Percentiles rank a stretch among this genome's conserved stretches.
Conservation (phyloP, 2,888 invertebrate genomes). For the Pomacea canaliculata region DNA sequence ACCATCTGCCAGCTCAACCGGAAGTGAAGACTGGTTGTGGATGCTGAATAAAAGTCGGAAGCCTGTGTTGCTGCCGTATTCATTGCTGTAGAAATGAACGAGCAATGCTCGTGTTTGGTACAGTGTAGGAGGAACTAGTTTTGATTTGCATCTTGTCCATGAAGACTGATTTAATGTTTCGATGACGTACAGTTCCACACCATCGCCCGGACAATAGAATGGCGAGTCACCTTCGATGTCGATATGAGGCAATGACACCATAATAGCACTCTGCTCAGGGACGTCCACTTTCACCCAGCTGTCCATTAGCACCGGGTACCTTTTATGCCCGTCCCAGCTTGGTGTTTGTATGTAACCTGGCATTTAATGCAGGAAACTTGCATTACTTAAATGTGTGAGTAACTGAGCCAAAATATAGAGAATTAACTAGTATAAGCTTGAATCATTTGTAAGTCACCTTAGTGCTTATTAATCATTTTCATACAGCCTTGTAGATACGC, state of each 20-base stretch:
- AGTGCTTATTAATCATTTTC: no score
- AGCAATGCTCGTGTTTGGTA: neutral
- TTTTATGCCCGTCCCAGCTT: neutral
- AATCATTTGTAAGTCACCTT: no score
- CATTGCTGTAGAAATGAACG: neutral
- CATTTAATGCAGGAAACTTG: neutral
- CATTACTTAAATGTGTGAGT: no score
- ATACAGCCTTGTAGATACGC: no score
- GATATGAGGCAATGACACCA: neutral
- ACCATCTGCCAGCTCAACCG: neutral
- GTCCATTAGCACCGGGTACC: neutral
- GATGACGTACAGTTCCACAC: no score
- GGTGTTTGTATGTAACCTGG: neutral
- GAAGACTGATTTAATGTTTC: neutral
- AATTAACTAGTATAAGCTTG: no score
- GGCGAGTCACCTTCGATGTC: neutral
- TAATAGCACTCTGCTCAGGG: neutral
- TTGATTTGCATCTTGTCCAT: neutral
- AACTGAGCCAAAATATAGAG: no score
- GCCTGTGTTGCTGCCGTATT: neutral
- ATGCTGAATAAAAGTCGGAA: neutral
- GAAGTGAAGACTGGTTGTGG: neutral
- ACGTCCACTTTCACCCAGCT: neutral
- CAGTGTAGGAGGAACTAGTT: neutral
- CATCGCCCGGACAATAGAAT: neutral